Percentiles rank a stretch among this genome's conserved stretches.
phyloP scores from a whole-genome alignment of 2,113 vertebrate species.

The Hyaena hyaena region DNA sequence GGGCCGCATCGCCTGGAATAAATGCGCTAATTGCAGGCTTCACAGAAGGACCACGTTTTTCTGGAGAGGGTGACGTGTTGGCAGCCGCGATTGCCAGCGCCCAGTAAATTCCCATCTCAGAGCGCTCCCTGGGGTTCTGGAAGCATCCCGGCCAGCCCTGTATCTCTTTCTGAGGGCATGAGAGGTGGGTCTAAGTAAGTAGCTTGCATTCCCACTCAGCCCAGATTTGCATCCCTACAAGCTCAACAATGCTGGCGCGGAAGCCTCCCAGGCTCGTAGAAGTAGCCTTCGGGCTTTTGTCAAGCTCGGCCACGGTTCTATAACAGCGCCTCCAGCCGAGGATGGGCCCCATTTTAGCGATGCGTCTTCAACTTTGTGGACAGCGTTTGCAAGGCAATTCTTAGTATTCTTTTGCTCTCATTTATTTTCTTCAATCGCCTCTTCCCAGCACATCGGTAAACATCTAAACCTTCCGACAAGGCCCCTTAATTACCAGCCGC shows the following conservation, averaged over 20 bases:
- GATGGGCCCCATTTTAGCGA: not conserved
- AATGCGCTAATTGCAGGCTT: not conserved
- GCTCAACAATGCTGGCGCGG: not conserved
- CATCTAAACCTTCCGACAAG: slow-evolving; percentile 81
- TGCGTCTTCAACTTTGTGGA: not conserved
- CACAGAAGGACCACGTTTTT: accelerated
- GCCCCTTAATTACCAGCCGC: slow-evolving; percentile 76
- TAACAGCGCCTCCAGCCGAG: slow-evolving; percentile 28
- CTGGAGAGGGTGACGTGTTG: not conserved
- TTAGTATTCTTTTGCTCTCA: slow-evolving; percentile 1
- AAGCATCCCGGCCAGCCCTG: not conserved
- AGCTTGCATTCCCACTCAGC: slow-evolving; percentile 17
- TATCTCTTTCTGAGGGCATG: not conserved
- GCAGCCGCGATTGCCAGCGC: not conserved
- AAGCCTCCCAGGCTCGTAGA: not conserved
- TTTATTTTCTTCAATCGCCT: not conserved
- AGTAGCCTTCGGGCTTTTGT: slow-evolving; percentile 57
- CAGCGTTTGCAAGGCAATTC: not conserved
- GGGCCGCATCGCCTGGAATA: not conserved
- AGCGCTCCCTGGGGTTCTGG: accelerated
- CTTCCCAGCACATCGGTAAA: slow-evolving; percentile 78
- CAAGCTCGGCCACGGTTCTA: not conserved
- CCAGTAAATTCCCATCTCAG: not conserved
- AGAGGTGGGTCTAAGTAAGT: slow-evolving; percentile 47
- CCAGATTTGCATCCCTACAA: slow-evolving; percentile 66